Base-by-base conservation (phyloP, 1,140 invertebrate genomes). In the Caenorhabditis latens region DNA sequence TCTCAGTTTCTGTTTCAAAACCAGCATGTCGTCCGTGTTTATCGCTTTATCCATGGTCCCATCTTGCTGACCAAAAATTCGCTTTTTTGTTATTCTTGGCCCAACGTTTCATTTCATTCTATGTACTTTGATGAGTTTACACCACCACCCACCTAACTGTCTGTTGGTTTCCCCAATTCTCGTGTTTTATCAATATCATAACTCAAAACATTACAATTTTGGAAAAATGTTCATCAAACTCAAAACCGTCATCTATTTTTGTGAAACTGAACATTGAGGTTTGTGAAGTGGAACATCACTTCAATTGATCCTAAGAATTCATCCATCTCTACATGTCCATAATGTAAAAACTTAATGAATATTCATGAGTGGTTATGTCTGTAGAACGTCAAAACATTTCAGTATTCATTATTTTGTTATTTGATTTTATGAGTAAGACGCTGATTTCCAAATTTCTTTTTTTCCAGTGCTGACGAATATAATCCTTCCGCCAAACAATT, bases 1-100 rank as follows among this genome's bases (percentile, higher is more conserved):
- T 21, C n/a, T 50, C 46, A 13, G 46, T 79, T 79, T 79, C 32
- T 79, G 71, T 79, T 79, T 79, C 46, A 50, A 79, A 71, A 71
- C 65, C 65, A 71, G 65, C 71, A 16, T 50, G 19, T 14, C n/a
- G 46, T 19, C 42, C n/a, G 13, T 71, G 71, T 79, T 79, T 79
- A 79, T 79, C 71, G 71, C 21, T 79, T 50, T 48, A 79, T 48
- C 71, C 43, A 8, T 48, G 71, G 43, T 53, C 71, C 71, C 43
- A 50, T 79, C 4, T 79, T 50, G 46, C 11, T 79, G 71, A 79
- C 71, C 71, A 79, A 50, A 79, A 24, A 79, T 79, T 43, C 42
- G 42, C 46, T 71, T 71, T 46, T 40, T 16, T 5, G 40, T 13
- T 9, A 5, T 1, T 46, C 14, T 71, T 71, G 16, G 16, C 19